Conservation (phyloP, 2,888 invertebrate species). For the Sylvicola fuscatus region DNA sequence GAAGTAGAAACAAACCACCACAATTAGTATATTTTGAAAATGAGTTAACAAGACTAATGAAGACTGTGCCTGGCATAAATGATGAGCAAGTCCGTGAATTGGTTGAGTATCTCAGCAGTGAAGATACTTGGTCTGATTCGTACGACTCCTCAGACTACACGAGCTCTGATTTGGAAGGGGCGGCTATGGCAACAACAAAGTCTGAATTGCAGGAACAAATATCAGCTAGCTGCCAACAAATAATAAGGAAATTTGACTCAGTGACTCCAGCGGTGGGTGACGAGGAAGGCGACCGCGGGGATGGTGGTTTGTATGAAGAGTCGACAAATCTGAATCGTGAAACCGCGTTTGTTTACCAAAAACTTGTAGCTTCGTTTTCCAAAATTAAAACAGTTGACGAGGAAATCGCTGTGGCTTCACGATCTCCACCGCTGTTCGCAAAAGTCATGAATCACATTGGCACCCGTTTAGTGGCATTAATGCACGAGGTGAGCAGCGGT, state of each 20-base stretch:
- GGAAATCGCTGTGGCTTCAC: constrained; percentile 31
- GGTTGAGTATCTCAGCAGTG: constrained; percentile 78
- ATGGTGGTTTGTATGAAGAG: constrained; percentile 28
- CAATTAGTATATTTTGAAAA: constrained; percentile 78
- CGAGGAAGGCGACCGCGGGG: constrained; percentile 32
- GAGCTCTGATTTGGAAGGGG: constrained; percentile 65
- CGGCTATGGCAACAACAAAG: constrained; percentile 32
- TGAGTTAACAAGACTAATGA: constrained; percentile 75
- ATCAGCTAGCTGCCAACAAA: constrained; percentile 72
- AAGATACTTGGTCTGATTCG: constrained; percentile 86
- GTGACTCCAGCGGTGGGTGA: constrained; percentile 25
- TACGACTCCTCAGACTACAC: constrained; percentile 86
- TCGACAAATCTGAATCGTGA: constrained; percentile 39
- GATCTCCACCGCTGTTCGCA: constrained; percentile 67
- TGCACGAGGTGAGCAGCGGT: constrained; percentile 80
- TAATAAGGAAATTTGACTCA: constrained; percentile 56
- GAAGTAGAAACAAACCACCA: constrained; percentile 52
- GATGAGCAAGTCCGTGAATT: constrained; percentile 82
- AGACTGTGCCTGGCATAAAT: constrained; percentile 77
- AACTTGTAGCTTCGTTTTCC: constrained; percentile 64
- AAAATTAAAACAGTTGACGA: constrained; percentile 41
- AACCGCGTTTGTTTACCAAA: constrained; percentile 72
- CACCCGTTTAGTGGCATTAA: constrained; percentile 63
- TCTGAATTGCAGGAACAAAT: constrained; percentile 64
- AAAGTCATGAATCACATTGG: constrained; percentile 89